Base-by-base conservation (phyloP, 1,140 invertebrate species). In the Pseudachorutes palmiensis region DNA sequence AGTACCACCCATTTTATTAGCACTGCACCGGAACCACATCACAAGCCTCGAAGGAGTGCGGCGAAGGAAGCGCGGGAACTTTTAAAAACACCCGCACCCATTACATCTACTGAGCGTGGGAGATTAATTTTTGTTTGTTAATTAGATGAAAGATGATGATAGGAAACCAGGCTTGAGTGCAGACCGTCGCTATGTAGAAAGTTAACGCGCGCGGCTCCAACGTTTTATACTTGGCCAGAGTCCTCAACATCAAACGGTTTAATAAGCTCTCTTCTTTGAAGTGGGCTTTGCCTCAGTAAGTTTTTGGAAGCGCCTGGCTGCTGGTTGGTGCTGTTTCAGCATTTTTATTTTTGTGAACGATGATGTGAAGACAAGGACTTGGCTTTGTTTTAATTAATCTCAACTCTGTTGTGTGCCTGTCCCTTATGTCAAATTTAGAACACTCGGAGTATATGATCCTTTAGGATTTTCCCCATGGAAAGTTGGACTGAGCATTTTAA, bases 371-470 rank as follows among this genome's bases (percentile, higher is more conserved):
- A 45, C 36, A 45, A 45, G 9, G 19, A 45, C 9, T 45, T 45
- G 36, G 36, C 36, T 45, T 45, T 45, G 36, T 45, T 45, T 45
- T 45, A 45, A 45, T 45, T 45, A 45, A 45, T 45, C 36, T 45
- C 36, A 45, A 45, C 9, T 45, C 36, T 45, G n/a, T n/a, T n/a
- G n/a, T n/a, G n/a, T n/a, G n/a, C 36, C 36, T 45, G 9, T 45
- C 36, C 36, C 36, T 45, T 19, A 9, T 45, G 36, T 45, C 36
- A 45, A 45, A 45, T 9, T 45, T 45, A 45, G 9, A 19, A 19
- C 9, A 9, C 36, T 45, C 36, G 36, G 9, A 19, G 9, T 45
- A 12, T 45, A 9, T 45, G 36, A 9, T 12, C 9, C 36, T 45
- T 45, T 45, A 9, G 9, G 9, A 12, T 45, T 45, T 45, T 45